These are phyloP conservation scores for Psittacara wagleri DNA, from an alignment of 2,113 vertebrate genomes.

Conservation along the genomic window DNA sequence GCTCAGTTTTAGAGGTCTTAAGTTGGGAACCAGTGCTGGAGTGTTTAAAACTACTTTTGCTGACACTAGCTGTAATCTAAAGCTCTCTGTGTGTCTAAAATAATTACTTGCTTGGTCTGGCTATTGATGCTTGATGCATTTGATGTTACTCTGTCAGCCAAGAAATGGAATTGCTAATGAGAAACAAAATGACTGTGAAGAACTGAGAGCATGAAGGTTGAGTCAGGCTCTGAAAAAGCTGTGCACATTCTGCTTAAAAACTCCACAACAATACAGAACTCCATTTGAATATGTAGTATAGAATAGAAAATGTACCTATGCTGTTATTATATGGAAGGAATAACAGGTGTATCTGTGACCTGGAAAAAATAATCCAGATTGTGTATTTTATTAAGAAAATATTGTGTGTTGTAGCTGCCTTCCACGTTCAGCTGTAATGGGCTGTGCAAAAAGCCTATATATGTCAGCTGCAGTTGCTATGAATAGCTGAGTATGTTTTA, in stretches of 20 bases:
- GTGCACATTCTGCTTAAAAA: background rate
- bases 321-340: background rate
- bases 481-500: background rate
- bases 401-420: background rate
- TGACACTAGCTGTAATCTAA: background rate
- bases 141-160: background rate
- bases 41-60: background rate
- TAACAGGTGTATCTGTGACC: background rate
- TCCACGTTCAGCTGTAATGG: background rate
- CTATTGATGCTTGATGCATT: background rate
- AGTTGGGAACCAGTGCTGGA: background rate
- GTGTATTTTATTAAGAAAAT: background rate
- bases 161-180: background rate
- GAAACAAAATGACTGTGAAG: background rate
- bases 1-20: background rate
- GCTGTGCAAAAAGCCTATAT: background rate
- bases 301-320: background rate
- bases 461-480: background rate
- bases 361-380: background rate
- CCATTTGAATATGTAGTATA: background rate
- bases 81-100: background rate
- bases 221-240: background rate
- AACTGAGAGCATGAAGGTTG: background rate
- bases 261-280: accelerated
- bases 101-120: background rate